These are phyloP conservation scores for Buathra laborator DNA, from an alignment of 2,888 invertebrate genomes.

Conservation along the genomic window DNA sequence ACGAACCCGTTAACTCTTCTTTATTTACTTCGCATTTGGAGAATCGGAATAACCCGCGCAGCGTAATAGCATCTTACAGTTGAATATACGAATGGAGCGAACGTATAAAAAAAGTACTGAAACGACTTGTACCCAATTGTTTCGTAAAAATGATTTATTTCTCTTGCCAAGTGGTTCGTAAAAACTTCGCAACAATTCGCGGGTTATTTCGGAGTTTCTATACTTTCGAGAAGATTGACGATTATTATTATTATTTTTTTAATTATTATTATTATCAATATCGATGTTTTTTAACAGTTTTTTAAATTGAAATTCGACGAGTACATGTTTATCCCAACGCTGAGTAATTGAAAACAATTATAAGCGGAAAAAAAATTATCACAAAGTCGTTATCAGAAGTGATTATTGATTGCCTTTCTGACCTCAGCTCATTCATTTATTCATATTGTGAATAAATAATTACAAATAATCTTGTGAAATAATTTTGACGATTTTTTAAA, in stretches of 20 bases:
- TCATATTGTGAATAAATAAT: too few species aligned
- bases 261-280: background rate
- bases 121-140: background rate
- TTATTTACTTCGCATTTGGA: slow-evolving; percentile 41
- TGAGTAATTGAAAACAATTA: too few species aligned
- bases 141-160: slow-evolving; percentile 10
- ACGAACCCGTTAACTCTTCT: background rate
- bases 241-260: background rate
- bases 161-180: background rate
- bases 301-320: too few species aligned
- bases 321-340: too few species aligned
- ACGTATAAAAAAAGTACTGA: background rate
- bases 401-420: too few species aligned
- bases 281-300: too few species aligned
- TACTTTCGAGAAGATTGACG: background rate
- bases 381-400: too few species aligned
- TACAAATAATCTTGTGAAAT: too few species aligned
- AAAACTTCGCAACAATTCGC: background rate
- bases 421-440: too few species aligned
- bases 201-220: background rate
- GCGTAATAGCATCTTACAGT: background rate
- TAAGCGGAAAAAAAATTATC: too few species aligned
- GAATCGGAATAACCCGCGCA: slow-evolving; percentile 8
- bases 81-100: slow-evolving; percentile 6
- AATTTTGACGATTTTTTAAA: too few species aligned